Base-by-base conservation (phyloP, 2,888 invertebrate species). In the Eupithecia tripunctaria region DNA sequence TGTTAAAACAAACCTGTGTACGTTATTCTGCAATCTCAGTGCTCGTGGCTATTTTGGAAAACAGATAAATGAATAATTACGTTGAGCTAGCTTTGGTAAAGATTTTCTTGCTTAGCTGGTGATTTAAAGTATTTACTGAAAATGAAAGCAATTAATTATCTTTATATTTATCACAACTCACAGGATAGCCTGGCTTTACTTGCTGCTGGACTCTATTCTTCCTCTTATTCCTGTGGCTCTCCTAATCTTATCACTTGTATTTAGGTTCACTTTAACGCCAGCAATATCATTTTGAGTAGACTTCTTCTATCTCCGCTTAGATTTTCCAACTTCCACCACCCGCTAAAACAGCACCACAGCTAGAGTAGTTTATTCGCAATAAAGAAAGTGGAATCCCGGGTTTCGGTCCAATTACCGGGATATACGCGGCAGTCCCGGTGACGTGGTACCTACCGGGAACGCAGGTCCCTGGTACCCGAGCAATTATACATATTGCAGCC, bases 371-470 rank as follows among this genome's bases (percentile, higher is more conserved):
- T 94, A 94, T 94, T 91, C 81, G 93, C 92, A 94, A 94, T 94
- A 94, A 94, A 94, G 93, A 93, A 93, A 94, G 92, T 94, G 92
- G 93, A 90, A 93, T 93, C 92, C 92, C 90, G 90, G 89, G 90
- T 90, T 90, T 87, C 89, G 91, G 89, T 92, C 92, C 94, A 94
- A 94, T 94, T 95, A 95, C 94, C 87, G 86, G 92, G 94, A 94
- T 93, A 91, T 94, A 94, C 91, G 91, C 87, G 89, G 92, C 92
- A 84, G 91, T 95, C 90, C 88, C 90, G 88, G 89, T 93, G 94
- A 94, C 94, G 91, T 89, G 93, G 86, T 84, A 87, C 90, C 88
- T 81, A 85, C 89, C 86, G 87, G 87, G 85, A 79, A 75, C 75
- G 75, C 82, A 84, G 85, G 82, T 77, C 75, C 76, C 77, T 70